Base-by-base conservation (phyloP, 2,888 invertebrate genomes). In the Therioaphis trifolii region DNA sequence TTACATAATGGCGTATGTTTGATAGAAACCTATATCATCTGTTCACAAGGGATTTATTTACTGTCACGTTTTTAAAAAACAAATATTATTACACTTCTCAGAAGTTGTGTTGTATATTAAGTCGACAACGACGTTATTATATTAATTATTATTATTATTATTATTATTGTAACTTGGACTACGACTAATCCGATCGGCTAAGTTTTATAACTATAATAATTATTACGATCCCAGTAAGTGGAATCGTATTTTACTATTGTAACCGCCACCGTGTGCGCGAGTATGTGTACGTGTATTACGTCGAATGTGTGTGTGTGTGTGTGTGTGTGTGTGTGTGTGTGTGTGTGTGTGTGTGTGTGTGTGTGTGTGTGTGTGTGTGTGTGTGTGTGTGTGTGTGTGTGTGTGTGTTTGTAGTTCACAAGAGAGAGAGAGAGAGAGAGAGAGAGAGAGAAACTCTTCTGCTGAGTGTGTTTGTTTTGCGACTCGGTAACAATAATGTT, bases 401-500 rank as follows among this genome's bases (percentile, higher is more conserved):
- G n/a, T n/a, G n/a, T n/a, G n/a, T n/a, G n/a, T n/a, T n/a, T n/a
- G n/a, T n/a, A n/a, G n/a, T n/a, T n/a, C n/a, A n/a, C n/a, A n/a
- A n/a, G n/a, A n/a, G n/a, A n/a, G n/a, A n/a, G n/a, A n/a, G n/a
- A n/a, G n/a, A n/a, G n/a, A n/a, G n/a, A n/a, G n/a, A n/a, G 7
- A 21, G 21, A 0, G 68, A 49, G 46, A 78, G 21, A 21, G 71
- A 71, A 58, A 35, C 21, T 61, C 43, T 68, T 46, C 15, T 27
- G 49, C 29, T 9, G 52, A 66, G n/a, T 29, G 9, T 71, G 40
- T 80, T 68, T 58, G 21, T 77, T 63, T 12, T 35, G 46, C 18
- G 29, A 49, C 66, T 49, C 15, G 46, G 77, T 66, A 49, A 66
- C n/a, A n/a, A n/a, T 76, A 76, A 76, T 63, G 61, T 71, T 71